Conservation (phyloP, 2,113 vertebrate species). For the human region GRCh38 chr18:37984501-37985000, state of each 20-base stretch:
- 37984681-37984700: conserved; percentile 85
- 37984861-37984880: conserved; percentile 90
- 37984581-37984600: conserved; percentile 48
- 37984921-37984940: conserved; percentile 93
- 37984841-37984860: conserved; percentile 88
- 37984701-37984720: conserved; percentile 81
- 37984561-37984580: conserved; percentile 58
- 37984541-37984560: conserved; percentile 13
- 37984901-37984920: conserved; percentile 92
- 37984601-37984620: conserved; percentile 50
- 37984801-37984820: conserved; percentile 87
- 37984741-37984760: conserved; percentile 89
- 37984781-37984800: conserved; percentile 90
- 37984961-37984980: conserved; percentile 89
- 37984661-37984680: conserved; percentile 80
- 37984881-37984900: conserved; percentile 92
- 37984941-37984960: conserved; percentile 93
- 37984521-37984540: background rate
- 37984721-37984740: conserved; percentile 85
- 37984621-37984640: conserved; percentile 75
- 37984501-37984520: background rate
- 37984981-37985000: conserved; percentile 91
- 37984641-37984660: conserved; percentile 78
- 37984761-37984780: conserved; percentile 84
- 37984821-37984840: conserved; percentile 87